These are phyloP conservation scores for Vespertilio murinus DNA, from an alignment of 2,797 vertebrate genomes.

Conservation along the genomic window DNA sequence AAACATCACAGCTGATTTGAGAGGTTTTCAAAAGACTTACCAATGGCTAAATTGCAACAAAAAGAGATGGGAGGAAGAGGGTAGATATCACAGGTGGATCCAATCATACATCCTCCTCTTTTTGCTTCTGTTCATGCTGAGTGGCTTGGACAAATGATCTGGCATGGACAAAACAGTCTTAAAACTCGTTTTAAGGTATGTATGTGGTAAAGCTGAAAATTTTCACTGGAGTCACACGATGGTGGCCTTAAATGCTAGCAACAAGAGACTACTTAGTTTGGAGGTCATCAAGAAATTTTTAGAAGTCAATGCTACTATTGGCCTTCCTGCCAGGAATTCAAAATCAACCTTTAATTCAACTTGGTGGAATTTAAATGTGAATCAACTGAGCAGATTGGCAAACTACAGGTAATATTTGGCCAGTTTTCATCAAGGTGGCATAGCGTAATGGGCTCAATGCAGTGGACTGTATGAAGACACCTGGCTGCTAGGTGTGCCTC, in stretches of 20 bases:
- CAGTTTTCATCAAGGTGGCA: not conserved
- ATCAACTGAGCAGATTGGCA: not conserved
- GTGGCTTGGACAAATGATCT: not conserved
- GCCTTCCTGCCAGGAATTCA: not conserved
- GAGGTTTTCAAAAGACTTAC: not conserved
- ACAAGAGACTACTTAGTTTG: not conserved
- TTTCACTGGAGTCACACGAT: not conserved
- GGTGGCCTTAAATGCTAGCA: not conserved
- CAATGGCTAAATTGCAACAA: not conserved
- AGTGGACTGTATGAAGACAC: not conserved
- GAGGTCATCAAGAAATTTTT: not conserved
- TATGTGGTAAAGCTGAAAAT: not conserved
- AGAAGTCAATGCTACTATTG: not conserved
- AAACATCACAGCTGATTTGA: not conserved
- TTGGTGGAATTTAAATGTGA: not conserved
- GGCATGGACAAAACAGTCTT: not conserved
- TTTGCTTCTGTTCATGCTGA: not conserved
- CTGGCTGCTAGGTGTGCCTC: not conserved
- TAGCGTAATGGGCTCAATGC: too few relatives aligned
- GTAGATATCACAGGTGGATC: not conserved
- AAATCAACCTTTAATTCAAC: not conserved
- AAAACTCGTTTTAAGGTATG: not conserved
- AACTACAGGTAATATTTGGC: not conserved
- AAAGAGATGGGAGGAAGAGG: not conserved
- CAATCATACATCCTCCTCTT: not conserved